Base-by-base conservation (phyloP, 2,888 invertebrate species). In the Thymelicus acteon region DNA sequence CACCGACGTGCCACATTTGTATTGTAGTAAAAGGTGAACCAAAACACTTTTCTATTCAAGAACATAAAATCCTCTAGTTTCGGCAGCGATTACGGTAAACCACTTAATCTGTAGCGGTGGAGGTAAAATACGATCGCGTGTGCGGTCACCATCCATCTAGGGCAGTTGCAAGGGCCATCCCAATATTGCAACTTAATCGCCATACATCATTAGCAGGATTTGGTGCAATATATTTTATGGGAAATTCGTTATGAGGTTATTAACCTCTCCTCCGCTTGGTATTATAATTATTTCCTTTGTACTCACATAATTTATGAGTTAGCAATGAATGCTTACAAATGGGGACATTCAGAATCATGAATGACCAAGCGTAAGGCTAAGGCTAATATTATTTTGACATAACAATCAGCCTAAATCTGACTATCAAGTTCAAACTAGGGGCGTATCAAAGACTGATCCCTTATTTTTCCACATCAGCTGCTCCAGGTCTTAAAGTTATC, bases 141-240 rank as follows among this genome's bases (percentile, higher is more conserved):
- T 75, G 82, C 81, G 75, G 76, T 67, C 67, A 73, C 84, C 83
- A 88, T 92, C 85, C 79, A 78, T 87, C 82, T 71, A 71, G 13
- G 87, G 88, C 87, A 89, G 85, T 86, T 89, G 87, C 86, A 70
- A 77, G 83, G 86, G 85, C 83, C 80, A 80, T 82, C 80, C 77
- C 80, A 79, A 83, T 87, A 87, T 81, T 90, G 90, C 91, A 91
- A 91, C 90, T 90, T 91, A 91, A 92, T 91, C 85, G 84, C 81
- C 79, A 75, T 84, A 83, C 82, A 89, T 91, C 91, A 89, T 85
- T 82, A 81, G 77, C 49, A 60, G 58, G 8, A 60, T 63, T 63
- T 48, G 48, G 40, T 60, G 63, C 39, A 40, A 63, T 63, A 69
- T n/a, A n/a, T n/a, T 69, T 69, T 64, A 69, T 69, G 63, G 58